Evolutionary conservation across 2,888 invertebrate species (phyloP), one percentile per base, ranked within the genome.

Genomic region (Polyommatus icarus): DNA sequence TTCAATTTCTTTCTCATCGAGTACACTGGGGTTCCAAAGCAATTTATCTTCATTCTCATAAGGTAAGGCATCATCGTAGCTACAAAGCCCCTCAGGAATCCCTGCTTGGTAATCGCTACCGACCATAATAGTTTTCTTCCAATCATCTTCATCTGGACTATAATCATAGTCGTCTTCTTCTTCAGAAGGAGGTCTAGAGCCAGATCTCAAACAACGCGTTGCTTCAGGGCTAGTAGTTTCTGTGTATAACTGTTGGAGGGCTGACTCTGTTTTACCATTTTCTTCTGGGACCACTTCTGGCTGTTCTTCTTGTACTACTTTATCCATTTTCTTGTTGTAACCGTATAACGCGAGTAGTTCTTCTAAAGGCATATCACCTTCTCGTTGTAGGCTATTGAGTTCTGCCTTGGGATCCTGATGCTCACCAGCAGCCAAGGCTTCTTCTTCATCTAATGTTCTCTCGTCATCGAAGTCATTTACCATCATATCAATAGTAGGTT

Each of bases 391-490:
- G 87, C 97, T 98, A 84, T 97, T 97, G 76, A 99, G 95, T 92
- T 99, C 99, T 85, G 97, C 97, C 85, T 97, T 96, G 76, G 97
- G 96, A 90, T 98, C 98, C 84, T 97, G 96, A 76, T 95, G 94
- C 91, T 98, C 98, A 81, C 97, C 96, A 84, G 97, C 97, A 83
- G 98, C 98, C 88, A 99, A 92, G 76, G 98, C 98, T 95, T 99
- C 99, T 95, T 99, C 99, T 94, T 99, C 99, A 89, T 99, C 99
- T 88, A 99, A 90, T 80, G 99, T 99, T 89, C 98, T 96, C 89
- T 99, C 99, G 94, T 99, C 99, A 91, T 99, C 99, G 93, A 98
- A 99, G 92, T 99, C 99, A 96, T 99, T 98, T 81, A 99, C 97
- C 95, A 99, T 97, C 98, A 99, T 98, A 91, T 99, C 99, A 88